Evolutionary conservation across 1,140 invertebrate species (phyloP).

Genomic region (Lepidurus packardi): DNA sequence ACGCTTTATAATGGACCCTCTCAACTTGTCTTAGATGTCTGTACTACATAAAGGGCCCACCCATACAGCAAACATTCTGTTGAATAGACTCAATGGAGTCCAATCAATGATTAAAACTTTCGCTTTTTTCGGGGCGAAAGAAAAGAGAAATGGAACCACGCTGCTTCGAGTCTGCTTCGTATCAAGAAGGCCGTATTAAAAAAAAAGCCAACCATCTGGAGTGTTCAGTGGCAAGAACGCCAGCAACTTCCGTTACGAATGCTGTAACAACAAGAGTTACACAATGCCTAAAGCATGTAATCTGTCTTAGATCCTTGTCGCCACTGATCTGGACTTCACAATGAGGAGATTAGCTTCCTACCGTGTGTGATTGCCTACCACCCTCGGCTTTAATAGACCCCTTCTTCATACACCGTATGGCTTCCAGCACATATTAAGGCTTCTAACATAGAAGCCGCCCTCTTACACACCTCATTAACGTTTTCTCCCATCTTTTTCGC

Average conservation of each 20-base stretch:
- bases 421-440: not conserved
- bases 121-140: not conserved
- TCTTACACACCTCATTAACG: conserved; percentile 15
- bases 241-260: not conserved
- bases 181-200: not conserved
- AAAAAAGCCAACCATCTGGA: not conserved
- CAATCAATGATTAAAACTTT: not conserved
- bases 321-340: conserved; percentile 18
- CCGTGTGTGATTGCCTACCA: conserved; percentile 17
- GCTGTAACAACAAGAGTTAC: not conserved
- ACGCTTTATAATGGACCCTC: not conserved
- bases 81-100: conserved; percentile 8
- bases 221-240: not conserved
- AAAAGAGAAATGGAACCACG: not conserved
- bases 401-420: conserved; percentile 12
- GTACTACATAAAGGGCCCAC: not conserved
- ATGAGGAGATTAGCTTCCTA: conserved; percentile 21
- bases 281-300: not conserved
- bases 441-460: not conserved
- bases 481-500: not conserved
- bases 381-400: conserved; percentile 7
- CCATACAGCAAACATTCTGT: not conserved
- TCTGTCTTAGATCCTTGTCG: not conserved
- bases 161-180: not conserved
- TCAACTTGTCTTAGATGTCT: not conserved